Evolutionary conservation across 2,888 invertebrate species (phyloP).

Genomic region (Drosophila mimica): DNA sequence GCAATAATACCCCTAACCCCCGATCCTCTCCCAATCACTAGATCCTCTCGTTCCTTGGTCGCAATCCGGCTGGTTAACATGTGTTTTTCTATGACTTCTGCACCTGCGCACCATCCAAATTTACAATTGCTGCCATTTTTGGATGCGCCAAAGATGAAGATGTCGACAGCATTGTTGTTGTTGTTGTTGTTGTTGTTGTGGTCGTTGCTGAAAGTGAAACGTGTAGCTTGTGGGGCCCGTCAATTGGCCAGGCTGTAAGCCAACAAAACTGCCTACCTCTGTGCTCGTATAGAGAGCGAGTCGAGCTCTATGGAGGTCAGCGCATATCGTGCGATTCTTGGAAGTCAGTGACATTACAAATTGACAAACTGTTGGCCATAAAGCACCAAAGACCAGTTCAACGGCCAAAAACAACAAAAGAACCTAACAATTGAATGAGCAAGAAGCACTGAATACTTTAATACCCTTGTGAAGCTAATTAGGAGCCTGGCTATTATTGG

Average conservation of each 20-base stretch:
- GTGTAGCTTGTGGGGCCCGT: conserved; percentile 63
- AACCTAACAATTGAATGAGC: conserved; percentile 11
- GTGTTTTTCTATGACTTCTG: conserved; percentile 67
- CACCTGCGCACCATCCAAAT: conserved; percentile 68
- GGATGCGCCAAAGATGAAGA: conserved; percentile 71
- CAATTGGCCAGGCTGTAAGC: conserved; percentile 38
- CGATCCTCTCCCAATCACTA: not conserved
- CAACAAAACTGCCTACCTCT: conserved; percentile 1
- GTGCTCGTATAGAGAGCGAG: conserved; percentile 28
- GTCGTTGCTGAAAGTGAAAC: conserved; percentile 68
- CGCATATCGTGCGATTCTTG: conserved; percentile 62
- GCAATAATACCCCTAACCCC: not conserved
- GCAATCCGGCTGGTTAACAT: conserved; percentile 67
- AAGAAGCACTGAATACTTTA: not conserved
- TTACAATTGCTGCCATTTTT: conserved; percentile 77
- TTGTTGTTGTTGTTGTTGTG: conserved; percentile 21
- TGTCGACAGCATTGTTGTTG: conserved; percentile 63
- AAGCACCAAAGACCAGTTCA: conserved; percentile 74
- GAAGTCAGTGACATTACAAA: conserved; percentile 68
- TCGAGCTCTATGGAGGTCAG: conserved; percentile 64
- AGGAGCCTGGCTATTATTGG: not conserved
- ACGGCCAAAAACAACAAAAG: conserved; percentile 31
- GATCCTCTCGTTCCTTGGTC: conserved; percentile 1
- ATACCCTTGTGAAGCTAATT: conserved; percentile 31
- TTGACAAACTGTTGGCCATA: conserved; percentile 59